Base-by-base conservation (phyloP, 2,888 invertebrate genomes). In the Erannis defoliaria region DNA sequence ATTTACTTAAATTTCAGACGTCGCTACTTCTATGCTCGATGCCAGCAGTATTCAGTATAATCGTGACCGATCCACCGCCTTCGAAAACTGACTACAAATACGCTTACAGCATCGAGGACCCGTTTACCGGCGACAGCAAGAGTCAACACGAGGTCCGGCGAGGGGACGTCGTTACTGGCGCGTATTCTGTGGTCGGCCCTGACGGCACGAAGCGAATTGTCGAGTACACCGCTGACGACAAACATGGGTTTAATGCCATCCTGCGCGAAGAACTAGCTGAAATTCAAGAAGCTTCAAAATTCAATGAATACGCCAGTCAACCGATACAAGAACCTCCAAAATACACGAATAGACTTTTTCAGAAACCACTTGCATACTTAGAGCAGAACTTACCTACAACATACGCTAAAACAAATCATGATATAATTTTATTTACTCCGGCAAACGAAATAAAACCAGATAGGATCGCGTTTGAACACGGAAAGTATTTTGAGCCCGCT, bases 51-150 rank as follows among this genome's bases (percentile, higher is more conserved):
- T 50, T 82, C 40, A 61, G 84, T 51, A 88, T 92, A 26, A 86
- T 92, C 64, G 88, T 92, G 16, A 85, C 80, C 9, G 90, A 92
- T 64, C 82, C 90, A 1, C 86, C 85, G 1, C 85, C 84, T 0
- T 78, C 82, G 0, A 81, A 82, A 9, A 76, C 80, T 0, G 90
- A 93, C 56, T 93, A 93, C 72, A 89, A 86, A 63, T 93, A 89
- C 69, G 88, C 90, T 1, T 93, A 93, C 71, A 80, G 86, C 51
- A 78, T 90, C 85, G 94, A 88, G 86, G 95, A 94, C 90, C 95
- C 86, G 1, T 75, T 80, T 1, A 93, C 93, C 0, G 93, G 93
- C 33, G 93, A 93, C 68, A 80, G 81, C 12, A 93, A 93, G 72
- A 90, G 86, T 50, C 85, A 90, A 64, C 87, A 90, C 54, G 93